Conservation (phyloP, 2,888 invertebrate genomes). For the Pilophorus perplexus region DNA sequence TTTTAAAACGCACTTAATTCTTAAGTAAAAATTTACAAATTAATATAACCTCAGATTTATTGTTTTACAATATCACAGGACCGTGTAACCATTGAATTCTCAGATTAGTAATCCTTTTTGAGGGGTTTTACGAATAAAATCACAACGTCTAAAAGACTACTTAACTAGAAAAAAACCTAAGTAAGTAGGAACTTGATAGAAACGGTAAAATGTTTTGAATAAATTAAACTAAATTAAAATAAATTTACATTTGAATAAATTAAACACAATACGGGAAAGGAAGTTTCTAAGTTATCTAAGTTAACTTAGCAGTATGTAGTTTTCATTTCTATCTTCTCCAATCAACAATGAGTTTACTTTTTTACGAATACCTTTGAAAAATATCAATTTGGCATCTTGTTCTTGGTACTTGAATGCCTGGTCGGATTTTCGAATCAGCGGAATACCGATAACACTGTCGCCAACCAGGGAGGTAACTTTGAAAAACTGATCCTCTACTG, state of each 20-base stretch:
- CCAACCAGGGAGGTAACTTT: constrained; percentile 6
- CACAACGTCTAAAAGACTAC: not conserved
- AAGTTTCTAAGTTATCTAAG: not conserved
- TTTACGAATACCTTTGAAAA: constrained; percentile 1
- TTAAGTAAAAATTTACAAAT: too few species aligned
- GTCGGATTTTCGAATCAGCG: constrained; percentile 2
- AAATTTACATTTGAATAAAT: too few species aligned
- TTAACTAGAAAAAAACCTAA: too few species aligned
- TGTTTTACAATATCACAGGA: too few species aligned
- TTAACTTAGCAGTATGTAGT: too few species aligned
- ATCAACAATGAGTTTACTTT: not conserved
- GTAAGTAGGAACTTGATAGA: too few species aligned
- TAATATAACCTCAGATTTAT: too few species aligned
- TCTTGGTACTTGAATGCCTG: not conserved
- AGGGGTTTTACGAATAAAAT: not conserved
- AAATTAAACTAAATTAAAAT: too few species aligned
- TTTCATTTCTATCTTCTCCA: not conserved
- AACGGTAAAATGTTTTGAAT: too few species aligned
- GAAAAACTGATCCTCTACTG: not conserved
- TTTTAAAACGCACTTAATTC: too few species aligned
- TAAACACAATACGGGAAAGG: not conserved
- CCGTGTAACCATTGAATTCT: too few species aligned
- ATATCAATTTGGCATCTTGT: constrained; percentile 1
- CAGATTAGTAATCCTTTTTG: constrained; percentile 5
- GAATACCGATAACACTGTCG: constrained; percentile 5